Percentiles rank a stretch among this genome's conserved stretches.
phyloP scores from a whole-genome alignment of 2,113 vertebrate genomes.

The Ptilorrhoa leucosticta region DNA sequence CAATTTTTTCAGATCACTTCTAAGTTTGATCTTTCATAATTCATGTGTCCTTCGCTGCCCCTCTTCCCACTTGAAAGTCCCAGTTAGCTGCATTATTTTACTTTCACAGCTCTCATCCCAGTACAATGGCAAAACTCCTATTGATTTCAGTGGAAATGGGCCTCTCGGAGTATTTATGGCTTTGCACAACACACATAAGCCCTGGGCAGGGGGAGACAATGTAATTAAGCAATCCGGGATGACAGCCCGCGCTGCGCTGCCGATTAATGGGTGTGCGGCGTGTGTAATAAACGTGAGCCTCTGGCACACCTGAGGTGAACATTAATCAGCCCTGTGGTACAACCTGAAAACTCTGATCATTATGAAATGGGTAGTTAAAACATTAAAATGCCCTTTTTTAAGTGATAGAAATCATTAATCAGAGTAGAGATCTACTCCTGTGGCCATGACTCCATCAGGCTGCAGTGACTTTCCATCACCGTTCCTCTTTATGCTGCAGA shows the following conservation, averaged over 20 bases:
- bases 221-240: neutral
- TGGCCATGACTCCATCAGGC: neutral
- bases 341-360: neutral
- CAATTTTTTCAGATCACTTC: conserved; percentile 17
- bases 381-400: conserved; percentile 28
- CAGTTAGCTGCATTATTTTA: neutral
- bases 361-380: conserved; percentile 21
- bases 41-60: neutral
- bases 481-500: neutral
- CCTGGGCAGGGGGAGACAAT: neutral
- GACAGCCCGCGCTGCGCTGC: neutral
- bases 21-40: neutral
- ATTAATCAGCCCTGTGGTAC: neutral
- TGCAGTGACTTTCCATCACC: neutral
- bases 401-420: neutral
- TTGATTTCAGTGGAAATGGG: conserved; percentile 12
- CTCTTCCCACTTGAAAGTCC: neutral
- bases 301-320: neutral
- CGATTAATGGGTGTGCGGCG: neutral
- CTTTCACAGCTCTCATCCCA: neutral
- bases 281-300: conserved; percentile 15
- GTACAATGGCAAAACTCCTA: neutral
- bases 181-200: neutral
- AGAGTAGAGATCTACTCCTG: neutral
- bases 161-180: conserved; percentile 32